Conservation (phyloP, 2,888 invertebrate genomes). For the Agrochola litura region DNA sequence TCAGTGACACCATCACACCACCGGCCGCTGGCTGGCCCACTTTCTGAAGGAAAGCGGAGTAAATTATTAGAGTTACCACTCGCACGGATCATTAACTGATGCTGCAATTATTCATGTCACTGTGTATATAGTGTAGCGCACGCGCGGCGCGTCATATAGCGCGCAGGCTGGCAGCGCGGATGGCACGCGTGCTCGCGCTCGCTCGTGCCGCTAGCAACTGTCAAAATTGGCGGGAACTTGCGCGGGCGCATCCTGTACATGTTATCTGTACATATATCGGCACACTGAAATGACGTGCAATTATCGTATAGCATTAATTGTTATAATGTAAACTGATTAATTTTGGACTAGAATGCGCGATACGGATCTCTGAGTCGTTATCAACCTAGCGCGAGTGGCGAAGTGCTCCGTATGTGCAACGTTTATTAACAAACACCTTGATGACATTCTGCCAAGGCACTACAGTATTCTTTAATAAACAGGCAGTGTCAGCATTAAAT, state of each 20-base stretch:
- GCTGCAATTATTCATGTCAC: constrained; percentile 67
- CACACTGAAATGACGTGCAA: constrained; percentile 1
- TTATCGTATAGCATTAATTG: constrained; percentile 1
- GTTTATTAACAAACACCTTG: not conserved
- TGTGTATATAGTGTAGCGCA: constrained; percentile 14
- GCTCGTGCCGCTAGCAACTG: constrained; percentile 73
- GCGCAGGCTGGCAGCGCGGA: constrained; percentile 26
- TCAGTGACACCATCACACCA: constrained; percentile 52
- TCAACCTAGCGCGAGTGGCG: not conserved
- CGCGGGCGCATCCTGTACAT: constrained; percentile 37
- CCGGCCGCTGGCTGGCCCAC: constrained; percentile 66
- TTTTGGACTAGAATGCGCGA: constrained; percentile 1
- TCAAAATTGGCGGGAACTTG: constrained; percentile 77
- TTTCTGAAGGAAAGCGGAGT: constrained; percentile 65
- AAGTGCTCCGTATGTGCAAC: not conserved
- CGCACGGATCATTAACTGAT: constrained; percentile 71
- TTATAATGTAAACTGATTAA: not conserved
- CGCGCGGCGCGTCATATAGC: constrained; percentile 24
- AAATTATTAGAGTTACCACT: constrained; percentile 72
- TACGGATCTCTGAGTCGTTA: not conserved
- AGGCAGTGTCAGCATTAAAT: not conserved
- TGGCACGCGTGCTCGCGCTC: constrained; percentile 67
- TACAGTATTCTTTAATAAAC: not conserved
- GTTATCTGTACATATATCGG: constrained; percentile 20
- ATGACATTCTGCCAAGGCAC: not conserved